phyloP scores from a whole-genome alignment of 1,140 invertebrate genomes.

The Megalonaias nervosa region DNA sequence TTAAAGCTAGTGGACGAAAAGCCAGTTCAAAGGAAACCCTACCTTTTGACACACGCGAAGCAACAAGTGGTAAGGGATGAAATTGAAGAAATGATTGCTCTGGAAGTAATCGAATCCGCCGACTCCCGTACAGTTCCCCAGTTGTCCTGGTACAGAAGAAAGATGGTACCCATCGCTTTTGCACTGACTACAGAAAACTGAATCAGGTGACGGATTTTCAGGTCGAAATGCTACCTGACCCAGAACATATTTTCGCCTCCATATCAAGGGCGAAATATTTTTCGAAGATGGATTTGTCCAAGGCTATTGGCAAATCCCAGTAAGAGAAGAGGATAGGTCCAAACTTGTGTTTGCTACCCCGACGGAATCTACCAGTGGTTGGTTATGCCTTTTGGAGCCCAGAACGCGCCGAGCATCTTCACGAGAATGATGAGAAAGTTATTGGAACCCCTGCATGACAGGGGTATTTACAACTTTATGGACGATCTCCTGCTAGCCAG shows the following conservation, averaged over 20 bases:
- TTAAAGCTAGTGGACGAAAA: too few species aligned
- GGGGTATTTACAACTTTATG: constrained; percentile 12
- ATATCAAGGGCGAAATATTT: constrained; percentile 39
- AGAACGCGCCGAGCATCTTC: too few species aligned
- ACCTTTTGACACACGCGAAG: too few species aligned
- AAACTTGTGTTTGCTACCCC: too few species aligned
- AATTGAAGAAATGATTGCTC: constrained; percentile 10
- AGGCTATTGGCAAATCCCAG: constrained; percentile 67
- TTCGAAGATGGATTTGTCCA: constrained; percentile 35
- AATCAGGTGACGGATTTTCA: constrained; percentile 48
- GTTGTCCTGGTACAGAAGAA: constrained; percentile 53
- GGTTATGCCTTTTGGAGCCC: constrained; percentile 32
- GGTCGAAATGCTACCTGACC: constrained; percentile 47
- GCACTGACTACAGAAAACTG: constrained; percentile 47
- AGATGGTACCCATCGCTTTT: constrained; percentile 49
- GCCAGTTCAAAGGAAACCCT: too few species aligned
- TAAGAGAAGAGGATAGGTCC: constrained; percentile 57
- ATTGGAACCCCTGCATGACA: background rate
- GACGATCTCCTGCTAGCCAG: constrained; percentile 19
- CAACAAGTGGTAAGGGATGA: too few species aligned
- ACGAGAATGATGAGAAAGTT: too few species aligned
- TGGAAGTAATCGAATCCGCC: constrained; percentile 37
- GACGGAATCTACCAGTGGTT: constrained; percentile 25
- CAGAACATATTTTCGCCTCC: constrained; percentile 48
- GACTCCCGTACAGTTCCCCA: constrained; percentile 52